Evolutionary conservation across 2,113 vertebrate genomes (phyloP), one percentile per base, ranked within the genome.

Genomic region (Microtus montanus): DNA sequence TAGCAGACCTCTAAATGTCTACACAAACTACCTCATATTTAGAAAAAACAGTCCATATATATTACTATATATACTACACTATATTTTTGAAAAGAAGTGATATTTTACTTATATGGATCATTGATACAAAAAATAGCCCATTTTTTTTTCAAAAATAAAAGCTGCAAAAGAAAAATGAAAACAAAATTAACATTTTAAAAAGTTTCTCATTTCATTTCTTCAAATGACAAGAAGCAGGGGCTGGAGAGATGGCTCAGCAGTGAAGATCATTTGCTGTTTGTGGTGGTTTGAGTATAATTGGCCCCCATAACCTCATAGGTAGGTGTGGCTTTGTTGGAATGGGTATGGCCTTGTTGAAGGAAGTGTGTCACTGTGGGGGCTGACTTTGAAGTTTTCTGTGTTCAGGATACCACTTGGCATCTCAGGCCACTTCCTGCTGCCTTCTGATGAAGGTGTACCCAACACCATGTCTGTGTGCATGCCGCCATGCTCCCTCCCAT

Each of bases 111-210:
- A 84, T 47, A 77, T 0, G 90, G 52, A 82, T 19, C 64, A 13
- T 47, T 44, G 24, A 86, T 90, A 90, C 26, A 78, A 58, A 78
- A 86, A 78, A 52, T 35, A 54, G 68, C 5, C n/a, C 89, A 85
- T 35, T 85, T 89, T 89, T 89, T 89, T 87, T 90, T 87, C 73
- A 38, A 88, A 92, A 78, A 33, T 66, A 30, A 66, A 82, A 95
- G 63, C 8, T n/a, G 38, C 11, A 74, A 92, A 41, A 75, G 22
- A 26, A 28, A 87, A 93, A 78, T 74, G 14, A 82, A 90, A 88
- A 86, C 68, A 70, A 15, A 83, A 30, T 61, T 20, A 78, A 33
- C 20, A 26, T 41, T 41, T 26, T 28, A 47, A 89, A 90, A 8
- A 68, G 3, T 13, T 93, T 73, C 47, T 86, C 30, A 19, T 44